Evolutionary conservation across 2,113 vertebrate genomes (phyloP).

Genomic region (Chloropsis cyanopogon): DNA sequence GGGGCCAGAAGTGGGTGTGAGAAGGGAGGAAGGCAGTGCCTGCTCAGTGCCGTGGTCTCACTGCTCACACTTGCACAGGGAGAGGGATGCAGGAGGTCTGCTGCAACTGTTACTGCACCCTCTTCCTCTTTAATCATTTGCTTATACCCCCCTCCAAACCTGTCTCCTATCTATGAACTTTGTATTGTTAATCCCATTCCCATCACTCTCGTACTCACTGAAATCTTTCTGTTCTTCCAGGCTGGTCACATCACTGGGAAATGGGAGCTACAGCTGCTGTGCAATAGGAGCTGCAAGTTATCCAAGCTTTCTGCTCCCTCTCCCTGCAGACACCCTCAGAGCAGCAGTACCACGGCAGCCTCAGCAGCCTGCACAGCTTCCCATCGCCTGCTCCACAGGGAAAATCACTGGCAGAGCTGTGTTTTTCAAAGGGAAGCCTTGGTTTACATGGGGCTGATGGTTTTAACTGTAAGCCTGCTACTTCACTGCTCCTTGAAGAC

Average conservation of each 20-base stretch:
- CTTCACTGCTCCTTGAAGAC: constrained; percentile 2
- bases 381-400: not conserved
- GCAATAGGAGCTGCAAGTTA: not conserved
- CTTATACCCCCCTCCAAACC: not conserved
- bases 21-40: not conserved
- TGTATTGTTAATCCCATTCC: not conserved
- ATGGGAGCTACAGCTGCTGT: not conserved
- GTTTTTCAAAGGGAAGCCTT: not conserved
- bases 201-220: not conserved
- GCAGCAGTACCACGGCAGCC: not conserved
- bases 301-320: not conserved
- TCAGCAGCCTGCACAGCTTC: not conserved
- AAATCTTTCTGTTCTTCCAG: not conserved
- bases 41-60: not conserved
- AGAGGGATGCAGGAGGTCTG: not conserved
- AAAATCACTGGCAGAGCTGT: not conserved
- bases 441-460: not conserved
- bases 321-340: not conserved
- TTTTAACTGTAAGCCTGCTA: not conserved
- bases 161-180: not conserved
- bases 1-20: not conserved
- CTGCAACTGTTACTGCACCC: not conserved
- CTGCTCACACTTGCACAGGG: not conserved
- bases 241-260: not conserved
- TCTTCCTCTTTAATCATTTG: not conserved